Conservation (phyloP, 2,797 vertebrate species). For the Semaprochilodus insignis region DNA sequence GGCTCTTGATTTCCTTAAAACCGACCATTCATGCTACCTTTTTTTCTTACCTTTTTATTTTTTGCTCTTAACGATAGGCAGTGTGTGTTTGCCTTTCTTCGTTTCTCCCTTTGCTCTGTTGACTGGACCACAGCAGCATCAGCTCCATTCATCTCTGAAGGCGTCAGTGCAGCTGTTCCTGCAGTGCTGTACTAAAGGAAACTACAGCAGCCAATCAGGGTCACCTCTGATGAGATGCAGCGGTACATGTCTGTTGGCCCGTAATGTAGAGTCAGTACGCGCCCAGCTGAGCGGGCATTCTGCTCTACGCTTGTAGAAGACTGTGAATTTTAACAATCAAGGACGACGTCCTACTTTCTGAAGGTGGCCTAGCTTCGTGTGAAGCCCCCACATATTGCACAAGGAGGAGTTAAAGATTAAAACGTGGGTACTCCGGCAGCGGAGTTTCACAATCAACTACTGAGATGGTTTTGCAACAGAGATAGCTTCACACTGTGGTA, state of each 20-base stretch:
- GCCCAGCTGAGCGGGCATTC: constrained; percentile 16
- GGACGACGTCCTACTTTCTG: constrained; percentile 12
- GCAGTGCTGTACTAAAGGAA: constrained; percentile 30
- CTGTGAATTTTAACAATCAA: constrained; percentile 50
- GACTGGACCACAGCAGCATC: background rate
- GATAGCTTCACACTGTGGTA: constrained; percentile 25
- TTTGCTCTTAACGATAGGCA: constrained; percentile 14
- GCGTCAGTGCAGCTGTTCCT: constrained; percentile 15
- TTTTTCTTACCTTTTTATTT: constrained; percentile 8
- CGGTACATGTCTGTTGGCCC: background rate
- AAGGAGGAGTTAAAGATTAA: constrained; percentile 30
- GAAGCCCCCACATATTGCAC: constrained; percentile 38
- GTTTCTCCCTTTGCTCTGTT: background rate
- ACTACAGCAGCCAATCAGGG: constrained; percentile 34
- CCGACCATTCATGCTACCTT: background rate
- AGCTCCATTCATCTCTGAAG: constrained; percentile 28
- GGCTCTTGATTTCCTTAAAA: constrained; percentile 12
- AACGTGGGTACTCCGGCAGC: constrained; percentile 6
- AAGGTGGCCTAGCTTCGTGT: constrained; percentile 31
- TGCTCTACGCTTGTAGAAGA: background rate
- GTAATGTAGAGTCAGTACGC: constrained; percentile 21
- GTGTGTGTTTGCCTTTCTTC: background rate
- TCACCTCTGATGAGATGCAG: constrained; percentile 31
- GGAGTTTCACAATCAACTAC: constrained; percentile 30
- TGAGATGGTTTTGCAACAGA: constrained; percentile 21